These are phyloP conservation scores for Spea multiplicata DNA, from an alignment of 2,113 vertebrate species.

Conservation along the genomic window DNA sequence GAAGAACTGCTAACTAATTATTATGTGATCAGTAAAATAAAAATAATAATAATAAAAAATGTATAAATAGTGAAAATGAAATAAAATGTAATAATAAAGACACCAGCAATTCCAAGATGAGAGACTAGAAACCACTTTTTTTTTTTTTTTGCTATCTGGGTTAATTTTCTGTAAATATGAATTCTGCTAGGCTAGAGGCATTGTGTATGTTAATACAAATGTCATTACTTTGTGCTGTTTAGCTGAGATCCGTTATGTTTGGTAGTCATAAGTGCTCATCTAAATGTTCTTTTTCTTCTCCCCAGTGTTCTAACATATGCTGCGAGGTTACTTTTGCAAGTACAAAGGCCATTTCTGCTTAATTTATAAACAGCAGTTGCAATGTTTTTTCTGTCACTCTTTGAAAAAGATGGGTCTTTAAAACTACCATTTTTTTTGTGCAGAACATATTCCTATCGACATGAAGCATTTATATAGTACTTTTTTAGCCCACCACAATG, in stretches of 20 bases:
- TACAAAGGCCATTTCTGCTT: slow-evolving; percentile 45
- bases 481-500: not conserved
- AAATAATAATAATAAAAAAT: too few species aligned
- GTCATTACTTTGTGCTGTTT: not conserved
- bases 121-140: too few species aligned
- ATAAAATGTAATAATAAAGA: too few species aligned
- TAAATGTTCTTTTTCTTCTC: slow-evolving; percentile 20
- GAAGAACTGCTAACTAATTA: too few species aligned
- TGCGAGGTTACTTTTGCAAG: slow-evolving; percentile 38
- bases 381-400: slow-evolving; percentile 4
- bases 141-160: too few species aligned
- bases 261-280: not conserved
- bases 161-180: not conserved
- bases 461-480: slow-evolving; percentile 11
- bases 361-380: slow-evolving; percentile 36
- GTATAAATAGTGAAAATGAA: too few species aligned
- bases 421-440: not conserved
- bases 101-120: too few species aligned
- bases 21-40: too few species aligned
- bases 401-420: slow-evolving; percentile 13
- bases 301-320: slow-evolving; percentile 41
- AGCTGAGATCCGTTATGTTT: not conserved
- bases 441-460: slow-evolving; percentile 11
- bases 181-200: not conserved
- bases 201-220: not conserved